phyloP scores from a whole-genome alignment of 2,888 invertebrate genomes.

The Iphiclides podalirius region DNA sequence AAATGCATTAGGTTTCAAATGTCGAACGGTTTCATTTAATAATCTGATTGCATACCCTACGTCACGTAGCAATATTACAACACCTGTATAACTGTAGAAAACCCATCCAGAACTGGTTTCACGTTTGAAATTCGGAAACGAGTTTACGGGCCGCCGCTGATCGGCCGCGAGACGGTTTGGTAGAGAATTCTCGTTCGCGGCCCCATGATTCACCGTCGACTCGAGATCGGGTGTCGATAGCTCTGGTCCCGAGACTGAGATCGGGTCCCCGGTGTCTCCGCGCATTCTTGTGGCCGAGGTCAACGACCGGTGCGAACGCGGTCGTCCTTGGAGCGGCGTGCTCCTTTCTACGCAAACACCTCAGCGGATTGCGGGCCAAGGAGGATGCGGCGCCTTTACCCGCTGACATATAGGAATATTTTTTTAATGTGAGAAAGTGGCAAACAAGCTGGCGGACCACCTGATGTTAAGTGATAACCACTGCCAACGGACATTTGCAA shows the following conservation, averaged over 20 bases:
- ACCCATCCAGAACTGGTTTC: conserved; percentile 11
- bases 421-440: too few relatives aligned
- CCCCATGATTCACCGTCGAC: conserved; percentile 25
- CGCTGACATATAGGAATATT: too few relatives aligned
- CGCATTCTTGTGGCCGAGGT: conserved; percentile 67
- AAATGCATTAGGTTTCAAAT: conserved; percentile 3
- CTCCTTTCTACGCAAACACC: conserved; percentile 65
- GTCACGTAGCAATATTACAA: conserved; percentile 8
- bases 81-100: conserved; percentile 22
- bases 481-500: too few relatives aligned
- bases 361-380: conserved; percentile 7
- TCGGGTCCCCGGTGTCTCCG: conserved; percentile 52
- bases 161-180: conserved; percentile 2
- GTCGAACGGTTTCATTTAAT: background rate
- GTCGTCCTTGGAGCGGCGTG: conserved; percentile 67
- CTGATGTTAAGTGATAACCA: too few relatives aligned
- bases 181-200: conserved; percentile 18
- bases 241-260: conserved; percentile 52
- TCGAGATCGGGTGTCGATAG: conserved; percentile 29
- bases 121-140: conserved; percentile 13
- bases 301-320: conserved; percentile 66
- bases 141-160: conserved; percentile 7
- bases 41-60: conserved; percentile 4
- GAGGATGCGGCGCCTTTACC: too few relatives aligned
- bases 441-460: too few relatives aligned